A percentile compares a stretch with the other conserved stretches of the same genome.
phyloP scores from a whole-genome alignment of 2,113 vertebrate genomes.

The Ardeotis arabs region DNA sequence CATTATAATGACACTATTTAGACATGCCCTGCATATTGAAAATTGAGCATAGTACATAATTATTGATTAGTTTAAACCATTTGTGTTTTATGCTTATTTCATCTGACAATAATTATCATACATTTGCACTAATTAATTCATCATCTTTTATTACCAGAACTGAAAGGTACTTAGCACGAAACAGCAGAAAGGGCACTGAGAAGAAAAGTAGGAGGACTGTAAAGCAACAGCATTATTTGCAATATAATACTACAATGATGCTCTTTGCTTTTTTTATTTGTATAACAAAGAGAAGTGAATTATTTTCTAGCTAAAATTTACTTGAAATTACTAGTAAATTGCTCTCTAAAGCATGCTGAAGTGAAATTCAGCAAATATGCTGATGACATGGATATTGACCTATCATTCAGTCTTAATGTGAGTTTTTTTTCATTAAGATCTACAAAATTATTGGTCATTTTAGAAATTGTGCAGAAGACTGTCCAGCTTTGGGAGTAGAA shows the following conservation, averaged over 20 bases:
- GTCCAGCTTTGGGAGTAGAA: background rate
- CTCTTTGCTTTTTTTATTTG: background rate
- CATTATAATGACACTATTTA: conserved; percentile 63
- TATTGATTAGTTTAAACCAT: conserved; percentile 73
- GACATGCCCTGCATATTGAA: conserved; percentile 53
- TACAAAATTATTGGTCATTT: background rate
- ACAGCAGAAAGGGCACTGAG: background rate
- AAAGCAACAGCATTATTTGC: background rate
- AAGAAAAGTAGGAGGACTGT: background rate
- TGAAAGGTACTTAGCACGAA: conserved; percentile 33
- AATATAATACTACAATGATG: background rate
- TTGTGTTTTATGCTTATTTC: conserved; percentile 64
- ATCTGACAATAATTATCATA: conserved; percentile 56
- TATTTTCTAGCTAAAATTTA: background rate
- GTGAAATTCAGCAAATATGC: background rate
- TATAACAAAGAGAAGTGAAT: background rate
- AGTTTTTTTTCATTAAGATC: background rate
- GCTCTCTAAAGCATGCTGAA: background rate
- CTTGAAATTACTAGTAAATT: background rate
- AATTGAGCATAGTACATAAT: conserved; percentile 53
- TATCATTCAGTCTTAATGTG: background rate
- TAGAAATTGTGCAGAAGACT: background rate
- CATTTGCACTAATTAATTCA: conserved; percentile 56
- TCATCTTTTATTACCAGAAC: conserved; percentile 33
- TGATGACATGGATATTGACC: background rate